Percentiles rank a stretch among this genome's conserved stretches.
phyloP scores from a whole-genome alignment of 1,140 invertebrate species.

The Brachionus sp. region DNA sequence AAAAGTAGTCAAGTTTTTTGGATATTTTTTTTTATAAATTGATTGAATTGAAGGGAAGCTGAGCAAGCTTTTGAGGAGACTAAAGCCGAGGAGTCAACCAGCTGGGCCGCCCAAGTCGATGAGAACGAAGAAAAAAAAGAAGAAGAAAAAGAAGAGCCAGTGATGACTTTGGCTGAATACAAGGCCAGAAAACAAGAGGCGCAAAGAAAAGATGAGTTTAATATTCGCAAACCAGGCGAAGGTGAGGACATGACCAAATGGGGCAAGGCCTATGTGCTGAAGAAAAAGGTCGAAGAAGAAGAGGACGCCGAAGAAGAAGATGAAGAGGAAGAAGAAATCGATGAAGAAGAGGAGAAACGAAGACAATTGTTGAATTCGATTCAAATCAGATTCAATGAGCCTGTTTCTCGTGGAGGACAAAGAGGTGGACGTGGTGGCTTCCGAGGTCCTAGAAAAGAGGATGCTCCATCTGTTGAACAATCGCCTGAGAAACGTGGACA shows the following conservation, averaged over 20 bases:
- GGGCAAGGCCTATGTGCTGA: slow-evolving; percentile 21
- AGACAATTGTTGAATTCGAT: slow-evolving; percentile 22
- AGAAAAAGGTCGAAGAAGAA: slow-evolving; percentile 36
- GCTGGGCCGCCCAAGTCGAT: slow-evolving; percentile 38
- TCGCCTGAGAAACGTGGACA: slow-evolving; percentile 24
- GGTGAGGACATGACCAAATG: slow-evolving; percentile 32
- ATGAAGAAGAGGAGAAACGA: slow-evolving; percentile 24
- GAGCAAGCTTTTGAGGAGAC: slow-evolving; percentile 35
- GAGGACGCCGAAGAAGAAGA: slow-evolving; percentile 35
- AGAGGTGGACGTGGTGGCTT: slow-evolving; percentile 14
- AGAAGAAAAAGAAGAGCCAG: slow-evolving; percentile 22
- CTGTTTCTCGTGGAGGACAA: background rate
- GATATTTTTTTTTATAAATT: background rate
- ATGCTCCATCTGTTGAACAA: slow-evolving; percentile 1
- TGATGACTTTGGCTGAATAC: slow-evolving; percentile 25
- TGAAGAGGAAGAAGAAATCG: slow-evolving; percentile 22
- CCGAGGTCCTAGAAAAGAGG: background rate
- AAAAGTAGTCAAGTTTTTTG: background rate
- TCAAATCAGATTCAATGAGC: slow-evolving; percentile 42
- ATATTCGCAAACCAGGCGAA: slow-evolving; percentile 41
- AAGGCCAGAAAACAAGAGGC: slow-evolving; percentile 5
- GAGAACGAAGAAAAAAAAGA: slow-evolving; percentile 25
- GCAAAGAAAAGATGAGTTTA: slow-evolving; percentile 4
- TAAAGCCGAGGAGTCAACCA: background rate
- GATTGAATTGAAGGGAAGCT: background rate